Base-by-base conservation (phyloP, 2,797 vertebrate species). In the Ptychobarbus kaznakovi region DNA sequence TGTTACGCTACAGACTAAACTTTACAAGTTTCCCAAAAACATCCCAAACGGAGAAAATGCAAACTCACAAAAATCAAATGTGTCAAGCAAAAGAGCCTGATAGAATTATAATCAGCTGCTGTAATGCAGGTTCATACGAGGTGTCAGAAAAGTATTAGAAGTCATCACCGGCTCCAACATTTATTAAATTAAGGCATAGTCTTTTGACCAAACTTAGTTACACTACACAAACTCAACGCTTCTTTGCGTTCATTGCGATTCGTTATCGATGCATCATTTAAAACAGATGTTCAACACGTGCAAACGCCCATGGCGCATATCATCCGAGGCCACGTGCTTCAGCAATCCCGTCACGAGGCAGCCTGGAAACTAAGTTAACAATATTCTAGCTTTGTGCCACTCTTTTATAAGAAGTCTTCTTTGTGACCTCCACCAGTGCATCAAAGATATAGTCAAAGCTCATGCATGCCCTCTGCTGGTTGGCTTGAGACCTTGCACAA, bases 81-180 rank as follows among this genome's bases (percentile, higher is more conserved):
- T 1, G 9, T 28, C 12, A 28, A 15, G 2, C 12, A 20, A 53
- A 42, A 38, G 76, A 87, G 86, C 89, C 87, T 89, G 87, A 89
- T 73, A 22, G 3, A 28, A 42, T 5, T 16, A 46, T 66, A 89
- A 89, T 90, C 89, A 90, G 73, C 78, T 63, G 84, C 89, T 89
- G 83, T 18, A 25, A 4, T 0, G 20, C 86, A 90, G 88, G 20
- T 76, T 90, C 89, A 90, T 88, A 89, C 51, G 88, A 90, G 88
- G 88, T 90, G 89, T 90, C 89, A 90, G 89, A 90, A 90, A 86
- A 81, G 61, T 6, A 10, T 35, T 7, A 22, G 6, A 42, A 74
- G 42, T 90, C 89, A 89, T 90, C 89, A 89, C 12, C 3, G 76
- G 89, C 85, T 86, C 84, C 72, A 46, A 4, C 3, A 18, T 42